Evolutionary conservation across 2,888 invertebrate species (phyloP).

Genomic region (Opisthograptis luteolata): DNA sequence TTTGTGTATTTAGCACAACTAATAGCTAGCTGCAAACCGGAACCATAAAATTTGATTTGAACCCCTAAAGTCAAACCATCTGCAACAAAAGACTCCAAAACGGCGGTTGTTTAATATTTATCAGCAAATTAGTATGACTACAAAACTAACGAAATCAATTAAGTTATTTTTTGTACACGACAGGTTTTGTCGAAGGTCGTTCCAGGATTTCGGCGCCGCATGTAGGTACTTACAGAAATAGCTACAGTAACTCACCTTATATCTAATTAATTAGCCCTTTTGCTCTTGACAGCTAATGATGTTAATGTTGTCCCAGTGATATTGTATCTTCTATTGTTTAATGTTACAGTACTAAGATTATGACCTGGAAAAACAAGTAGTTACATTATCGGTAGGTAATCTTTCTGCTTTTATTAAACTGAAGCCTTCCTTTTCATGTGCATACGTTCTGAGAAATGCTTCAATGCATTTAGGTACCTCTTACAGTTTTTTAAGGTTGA

Average conservation of each 20-base stretch:
- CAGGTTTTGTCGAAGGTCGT: slow-evolving; percentile 60
- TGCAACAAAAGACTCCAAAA: slow-evolving; percentile 68
- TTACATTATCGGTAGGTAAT: no score
- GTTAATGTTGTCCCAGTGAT: no score
- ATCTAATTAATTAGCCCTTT: not conserved
- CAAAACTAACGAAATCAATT: slow-evolving; percentile 79
- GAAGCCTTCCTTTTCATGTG: no score
- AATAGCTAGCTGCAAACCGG: slow-evolving; percentile 30
- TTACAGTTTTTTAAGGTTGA: no score
- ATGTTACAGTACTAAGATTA: no score
- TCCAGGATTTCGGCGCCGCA: slow-evolving; percentile 54
- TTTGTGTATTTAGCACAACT: no score
- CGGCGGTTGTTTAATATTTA: slow-evolving; percentile 71
- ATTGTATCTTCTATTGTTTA: no score
- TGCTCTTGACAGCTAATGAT: no score
- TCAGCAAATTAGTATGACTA: slow-evolving; percentile 77
- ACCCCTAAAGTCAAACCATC: slow-evolving; percentile 62
- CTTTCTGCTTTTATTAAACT: no score
- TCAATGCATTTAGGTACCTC: no score
- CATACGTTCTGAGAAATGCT: no score
- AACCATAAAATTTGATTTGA: slow-evolving; percentile 64
- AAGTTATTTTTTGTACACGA: slow-evolving; percentile 63
- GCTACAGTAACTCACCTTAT: slow-evolving; percentile 12
- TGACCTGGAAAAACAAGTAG: no score
- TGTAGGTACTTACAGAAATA: not conserved